Conservation (phyloP, 2,797 vertebrate species). For the Sebastes steindachneri region DNA sequence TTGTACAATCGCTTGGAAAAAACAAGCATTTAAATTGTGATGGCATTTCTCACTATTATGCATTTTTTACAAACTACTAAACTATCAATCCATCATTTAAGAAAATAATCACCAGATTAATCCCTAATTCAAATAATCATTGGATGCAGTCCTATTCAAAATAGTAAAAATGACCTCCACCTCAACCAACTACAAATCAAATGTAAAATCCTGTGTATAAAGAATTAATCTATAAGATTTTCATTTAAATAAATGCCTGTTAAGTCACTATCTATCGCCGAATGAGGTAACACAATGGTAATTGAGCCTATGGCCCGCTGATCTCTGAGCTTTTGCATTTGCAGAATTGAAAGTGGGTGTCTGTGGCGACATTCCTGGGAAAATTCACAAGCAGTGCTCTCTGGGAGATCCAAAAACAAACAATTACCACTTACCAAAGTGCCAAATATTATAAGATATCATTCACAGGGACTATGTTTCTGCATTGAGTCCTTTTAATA, state of each 20-base stretch:
- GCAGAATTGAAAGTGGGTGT: no score
- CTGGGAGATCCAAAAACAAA: no score
- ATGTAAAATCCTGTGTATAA: no score
- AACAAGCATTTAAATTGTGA: not conserved
- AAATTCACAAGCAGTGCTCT: rapidly evolving
- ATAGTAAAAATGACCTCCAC: not conserved
- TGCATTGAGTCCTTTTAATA: not conserved
- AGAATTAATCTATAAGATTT: no score
- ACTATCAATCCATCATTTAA: not conserved
- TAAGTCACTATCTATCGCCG: no score
- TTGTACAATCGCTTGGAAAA: not conserved
- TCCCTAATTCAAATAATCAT: not conserved
- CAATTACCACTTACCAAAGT: no score
- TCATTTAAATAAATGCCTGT: no score
- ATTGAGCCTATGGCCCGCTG: no score
- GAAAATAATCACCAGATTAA: not conserved
- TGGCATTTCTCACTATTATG: not conserved
- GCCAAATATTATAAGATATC: rapidly evolving
- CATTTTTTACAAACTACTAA: not conserved
- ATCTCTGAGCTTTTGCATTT: no score
- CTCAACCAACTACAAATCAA: not conserved
- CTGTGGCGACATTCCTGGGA: no score
- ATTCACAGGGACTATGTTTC: not conserved
- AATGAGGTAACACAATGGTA: no score
- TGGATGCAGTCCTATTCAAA: no score